phyloP scores from a whole-genome alignment of 2,888 invertebrate species.

The Dioctria rufipes region DNA sequence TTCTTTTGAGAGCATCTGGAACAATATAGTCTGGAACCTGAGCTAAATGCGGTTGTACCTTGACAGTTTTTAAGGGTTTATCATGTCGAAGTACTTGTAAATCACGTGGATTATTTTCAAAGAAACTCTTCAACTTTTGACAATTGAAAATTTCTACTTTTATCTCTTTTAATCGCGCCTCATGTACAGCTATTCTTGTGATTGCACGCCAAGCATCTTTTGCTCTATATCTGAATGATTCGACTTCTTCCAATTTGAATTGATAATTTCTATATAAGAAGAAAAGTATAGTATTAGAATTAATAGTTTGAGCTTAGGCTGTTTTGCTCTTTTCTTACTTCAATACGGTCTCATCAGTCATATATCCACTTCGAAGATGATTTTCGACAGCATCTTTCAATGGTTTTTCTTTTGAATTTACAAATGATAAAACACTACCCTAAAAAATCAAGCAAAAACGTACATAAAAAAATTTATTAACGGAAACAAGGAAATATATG shows the following conservation, averaged over 20 bases:
- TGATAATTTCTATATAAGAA: slow-evolving; percentile 83
- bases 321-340: slow-evolving; percentile 67
- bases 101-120: slow-evolving; percentile 93
- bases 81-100: slow-evolving; percentile 88
- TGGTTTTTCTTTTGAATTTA: slow-evolving; percentile 83
- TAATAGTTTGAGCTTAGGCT: neutral
- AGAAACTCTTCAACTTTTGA: slow-evolving; percentile 91
- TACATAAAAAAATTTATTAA: neutral
- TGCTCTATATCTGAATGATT: slow-evolving; percentile 95
- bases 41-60: slow-evolving; percentile 86
- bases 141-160: slow-evolving; percentile 94
- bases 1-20: slow-evolving; percentile 81
- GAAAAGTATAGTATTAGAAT: neutral
- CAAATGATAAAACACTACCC: slow-evolving; percentile 92
- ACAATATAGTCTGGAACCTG: slow-evolving; percentile 95
- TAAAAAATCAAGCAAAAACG: slow-evolving; percentile 63
- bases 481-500: slow-evolving; percentile 5
- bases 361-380: slow-evolving; percentile 79
- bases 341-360: slow-evolving; percentile 77
- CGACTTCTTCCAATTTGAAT: slow-evolving; percentile 95
- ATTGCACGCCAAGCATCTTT: slow-evolving; percentile 96
- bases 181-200: slow-evolving; percentile 92
- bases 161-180: slow-evolving; percentile 96
- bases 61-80: slow-evolving; percentile 88
- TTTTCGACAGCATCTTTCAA: slow-evolving; percentile 84